Base-by-base conservation (phyloP, 2,888 invertebrate genomes). In the Pollenia griseotomentosa region DNA sequence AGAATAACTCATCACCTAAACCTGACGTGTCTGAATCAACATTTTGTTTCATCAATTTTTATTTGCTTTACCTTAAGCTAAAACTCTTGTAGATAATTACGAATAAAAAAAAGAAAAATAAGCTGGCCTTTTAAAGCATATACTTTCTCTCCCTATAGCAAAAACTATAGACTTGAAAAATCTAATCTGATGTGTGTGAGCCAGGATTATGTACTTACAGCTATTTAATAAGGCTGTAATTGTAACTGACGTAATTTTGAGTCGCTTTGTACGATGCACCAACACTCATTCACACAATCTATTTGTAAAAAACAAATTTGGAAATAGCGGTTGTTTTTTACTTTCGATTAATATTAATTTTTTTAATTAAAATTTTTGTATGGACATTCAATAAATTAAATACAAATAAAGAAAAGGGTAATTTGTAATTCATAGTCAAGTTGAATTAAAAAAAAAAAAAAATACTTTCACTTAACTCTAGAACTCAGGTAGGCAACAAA, bases 321-420 rank as follows among this genome's bases (percentile, higher is more conserved):
- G 80, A 75, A 77, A 66, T 77, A 73, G 73, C 46, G 71, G 61
- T 59, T 55, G 23, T 73, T 68, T 55, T 61, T 84, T 77, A 84
- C 84, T 87, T 84, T 82, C 81, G 68, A 78, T 87, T 84, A 77
- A 74, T 81, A 83, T 80, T 86, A 68, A 86, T 81, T 53, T 80
- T 73, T 65, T 51, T 51, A 71, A 77, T 59, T 44, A 55, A 55
- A 55, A 68, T 66, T 83, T 71, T 57, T 70, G 42, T 59, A 53
- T 70, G 53, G 44, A 51, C 33, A 73, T 73, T 77, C 7, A 63
- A 70, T 68, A 19, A n/a, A 19, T 14, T 53, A 14, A 65, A 65
- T 40, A 40, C 10, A 63, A 65, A 68, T n/a, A 51, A 66, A 10
- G 46, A 81, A 83, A 86, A 84, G 68, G 80, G 77, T 80, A 65